phyloP scores from a whole-genome alignment of 2,113 vertebrate species.

The Pseudorasbora parva region DNA sequence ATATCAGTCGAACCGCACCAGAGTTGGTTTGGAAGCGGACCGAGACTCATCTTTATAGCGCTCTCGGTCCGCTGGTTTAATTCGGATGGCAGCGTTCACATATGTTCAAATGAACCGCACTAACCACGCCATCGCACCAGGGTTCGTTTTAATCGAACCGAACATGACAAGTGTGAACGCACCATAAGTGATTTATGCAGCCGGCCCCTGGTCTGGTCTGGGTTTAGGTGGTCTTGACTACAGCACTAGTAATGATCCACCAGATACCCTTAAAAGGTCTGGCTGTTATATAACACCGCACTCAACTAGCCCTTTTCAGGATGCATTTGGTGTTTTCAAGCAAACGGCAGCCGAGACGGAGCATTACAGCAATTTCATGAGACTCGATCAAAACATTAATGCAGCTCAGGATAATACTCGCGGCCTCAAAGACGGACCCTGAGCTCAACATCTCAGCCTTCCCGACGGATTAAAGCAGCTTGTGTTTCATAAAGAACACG shows the following conservation, averaged over 20 bases:
- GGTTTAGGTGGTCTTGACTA: too few species aligned
- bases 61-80: too few species aligned
- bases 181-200: too few species aligned
- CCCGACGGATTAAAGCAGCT: background rate
- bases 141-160: too few species aligned
- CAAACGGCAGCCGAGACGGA: background rate
- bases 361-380: constrained; percentile 32
- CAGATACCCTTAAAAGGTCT: constrained; percentile 5
- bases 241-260: background rate
- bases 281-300: constrained; percentile 26
- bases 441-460: background rate
- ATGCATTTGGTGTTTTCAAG: background rate
- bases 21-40: too few species aligned
- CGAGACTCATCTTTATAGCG: too few species aligned
- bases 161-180: too few species aligned
- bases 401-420: constrained; percentile 22
- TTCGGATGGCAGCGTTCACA: too few species aligned
- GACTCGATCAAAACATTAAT: constrained; percentile 17
- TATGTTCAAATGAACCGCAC: too few species aligned
- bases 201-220: too few species aligned
- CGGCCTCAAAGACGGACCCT: background rate
- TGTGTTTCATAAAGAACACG: constrained; percentile 4
- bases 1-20: too few species aligned
- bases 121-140: too few species aligned
- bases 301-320: constrained; percentile 58